Conservation (phyloP, 2,888 invertebrate genomes). For the Conus canariensis region DNA sequence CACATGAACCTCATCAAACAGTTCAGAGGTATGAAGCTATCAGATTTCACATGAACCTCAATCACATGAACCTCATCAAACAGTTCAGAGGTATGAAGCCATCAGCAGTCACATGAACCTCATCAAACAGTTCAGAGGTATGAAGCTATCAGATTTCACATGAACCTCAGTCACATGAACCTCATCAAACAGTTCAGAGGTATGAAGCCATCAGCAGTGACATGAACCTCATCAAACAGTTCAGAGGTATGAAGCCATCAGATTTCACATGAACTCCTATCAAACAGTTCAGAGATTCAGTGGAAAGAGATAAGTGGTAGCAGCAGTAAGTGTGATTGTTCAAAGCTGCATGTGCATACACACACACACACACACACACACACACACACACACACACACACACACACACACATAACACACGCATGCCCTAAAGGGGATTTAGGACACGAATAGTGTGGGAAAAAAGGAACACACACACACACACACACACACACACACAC, state of each 20-base stretch:
- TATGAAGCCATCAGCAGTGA: slow-evolving; percentile 80
- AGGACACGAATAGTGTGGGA: no score
- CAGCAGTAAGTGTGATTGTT: no score
- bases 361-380: no score
- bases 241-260: slow-evolving; percentile 80
- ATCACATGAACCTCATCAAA: slow-evolving; percentile 82
- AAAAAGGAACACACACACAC: no score
- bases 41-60: slow-evolving; percentile 81
- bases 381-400: no score
- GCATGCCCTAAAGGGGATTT: no score
- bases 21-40: slow-evolving; percentile 78
- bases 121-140: slow-evolving; percentile 80
- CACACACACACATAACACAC: no score
- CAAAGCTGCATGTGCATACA: no score
- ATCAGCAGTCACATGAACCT: slow-evolving; percentile 81
- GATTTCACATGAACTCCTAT: slow-evolving; percentile 82
- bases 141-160: slow-evolving; percentile 81
- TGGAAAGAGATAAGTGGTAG: no score
- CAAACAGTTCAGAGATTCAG: slow-evolving; percentile 78
- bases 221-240: slow-evolving; percentile 80
- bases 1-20: slow-evolving; percentile 82
- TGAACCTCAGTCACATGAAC: slow-evolving; percentile 80
- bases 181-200: slow-evolving; percentile 81
- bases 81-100: slow-evolving; percentile 78
- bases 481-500: no score